Conservation (phyloP, 2,797 vertebrate genomes). For the Parotocinclus haroldoi region DNA sequence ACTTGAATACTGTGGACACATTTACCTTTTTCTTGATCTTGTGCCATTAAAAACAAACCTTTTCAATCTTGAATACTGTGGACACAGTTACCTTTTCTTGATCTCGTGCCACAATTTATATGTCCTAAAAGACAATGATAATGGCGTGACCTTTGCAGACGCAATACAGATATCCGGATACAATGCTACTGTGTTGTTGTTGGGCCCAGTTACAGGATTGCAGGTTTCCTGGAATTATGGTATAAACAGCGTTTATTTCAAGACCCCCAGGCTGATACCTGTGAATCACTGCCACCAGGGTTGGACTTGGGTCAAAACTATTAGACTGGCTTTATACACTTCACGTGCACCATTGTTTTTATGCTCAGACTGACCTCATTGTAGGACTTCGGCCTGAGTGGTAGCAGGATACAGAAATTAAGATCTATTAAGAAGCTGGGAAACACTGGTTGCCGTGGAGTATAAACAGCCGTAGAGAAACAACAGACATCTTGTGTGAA, state of each 20-base stretch:
- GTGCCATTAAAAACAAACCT: not conserved
- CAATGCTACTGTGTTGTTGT: not conserved
- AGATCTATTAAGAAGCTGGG: slow-evolving; percentile 3
- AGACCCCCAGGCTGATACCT: not conserved
- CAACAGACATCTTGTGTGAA: slow-evolving; percentile 9
- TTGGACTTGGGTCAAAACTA: slow-evolving; percentile 1
- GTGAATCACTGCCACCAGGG: slow-evolving; percentile 2
- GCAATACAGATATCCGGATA: not conserved
- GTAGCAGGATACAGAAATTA: slow-evolving; percentile 30
- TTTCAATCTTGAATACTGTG: slow-evolving; percentile 8
- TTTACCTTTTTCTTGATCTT: not conserved
- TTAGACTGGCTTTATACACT: not conserved
- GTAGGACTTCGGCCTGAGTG: slow-evolving; percentile 9
- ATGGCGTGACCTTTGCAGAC: slow-evolving; percentile 14
- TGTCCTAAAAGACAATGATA: slow-evolving; percentile 1
- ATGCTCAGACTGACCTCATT: slow-evolving; percentile 4
- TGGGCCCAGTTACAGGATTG: not conserved
- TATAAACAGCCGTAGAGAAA: slow-evolving; percentile 37
- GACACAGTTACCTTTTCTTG: not conserved
- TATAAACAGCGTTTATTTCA: slow-evolving; percentile 1
- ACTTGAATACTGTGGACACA: not conserved
- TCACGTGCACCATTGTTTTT: slow-evolving; percentile 35
- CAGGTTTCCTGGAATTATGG: slow-evolving; percentile 28
- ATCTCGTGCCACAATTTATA: not conserved
- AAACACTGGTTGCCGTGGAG: slow-evolving; percentile 37